Conservation (phyloP, 2,888 invertebrate genomes). For the Pristionchus fissidentatus region DNA sequence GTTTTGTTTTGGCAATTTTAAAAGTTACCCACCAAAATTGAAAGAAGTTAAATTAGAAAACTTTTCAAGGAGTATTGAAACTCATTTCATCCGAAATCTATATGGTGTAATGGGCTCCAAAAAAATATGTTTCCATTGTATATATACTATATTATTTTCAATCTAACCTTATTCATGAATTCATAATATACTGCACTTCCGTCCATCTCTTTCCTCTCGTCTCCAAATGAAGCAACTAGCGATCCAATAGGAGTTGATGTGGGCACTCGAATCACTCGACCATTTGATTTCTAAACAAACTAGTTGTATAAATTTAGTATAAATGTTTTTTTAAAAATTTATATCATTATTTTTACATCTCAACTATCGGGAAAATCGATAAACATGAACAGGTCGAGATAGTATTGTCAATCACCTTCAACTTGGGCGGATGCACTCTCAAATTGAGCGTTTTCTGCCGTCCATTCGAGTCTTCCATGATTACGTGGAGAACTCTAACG, state of each 20-base stretch:
- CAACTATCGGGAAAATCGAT: background rate
- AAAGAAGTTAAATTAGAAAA: background rate
- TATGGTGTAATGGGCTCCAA: too few relatives aligned
- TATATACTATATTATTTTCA: too few relatives aligned
- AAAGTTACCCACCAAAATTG: background rate
- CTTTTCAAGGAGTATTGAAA: background rate
- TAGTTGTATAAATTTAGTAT: too few relatives aligned
- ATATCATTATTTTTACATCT: background rate
- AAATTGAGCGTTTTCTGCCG: slow-evolving; percentile 39
- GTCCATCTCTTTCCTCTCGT: background rate
- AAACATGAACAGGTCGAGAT: too few relatives aligned
- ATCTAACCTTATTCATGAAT: slow-evolving; percentile 35
- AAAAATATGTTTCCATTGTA: too few relatives aligned
- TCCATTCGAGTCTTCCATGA: slow-evolving; percentile 41
- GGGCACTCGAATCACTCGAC: slow-evolving; percentile 31
- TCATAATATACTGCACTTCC: slow-evolving; percentile 17
- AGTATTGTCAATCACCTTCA: background rate
- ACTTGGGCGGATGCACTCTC: slow-evolving; percentile 39
- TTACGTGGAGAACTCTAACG: slow-evolving; percentile 35
- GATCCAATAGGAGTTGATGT: slow-evolving; percentile 37
- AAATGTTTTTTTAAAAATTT: too few relatives aligned
- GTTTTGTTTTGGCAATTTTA: background rate
- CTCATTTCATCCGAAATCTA: background rate
- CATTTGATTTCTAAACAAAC: slow-evolving; percentile 5
- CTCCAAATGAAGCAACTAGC: slow-evolving; percentile 7